Evolutionary conservation across 2,888 invertebrate species (phyloP).

Genomic region (Acanthococcus lagerstroemiae): DNA sequence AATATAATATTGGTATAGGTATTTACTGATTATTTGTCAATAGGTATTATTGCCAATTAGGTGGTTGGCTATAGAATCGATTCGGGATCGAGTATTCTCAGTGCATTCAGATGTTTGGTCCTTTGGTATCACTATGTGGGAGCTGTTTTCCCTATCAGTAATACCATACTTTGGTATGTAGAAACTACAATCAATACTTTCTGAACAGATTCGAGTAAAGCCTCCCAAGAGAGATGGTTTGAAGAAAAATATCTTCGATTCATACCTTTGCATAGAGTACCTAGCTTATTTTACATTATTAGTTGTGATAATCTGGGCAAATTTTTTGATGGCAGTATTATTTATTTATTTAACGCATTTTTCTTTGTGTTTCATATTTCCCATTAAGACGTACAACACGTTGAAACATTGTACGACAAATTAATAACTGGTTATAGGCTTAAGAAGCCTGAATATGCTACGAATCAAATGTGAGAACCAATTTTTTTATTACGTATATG

Average conservation of each 20-base stretch:
- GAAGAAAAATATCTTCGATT: too few relatives aligned
- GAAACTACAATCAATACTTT: too few relatives aligned
- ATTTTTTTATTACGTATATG: too few relatives aligned
- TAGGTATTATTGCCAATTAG: slow-evolving; percentile 79
- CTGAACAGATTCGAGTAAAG: too few relatives aligned
- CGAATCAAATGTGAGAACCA: slow-evolving; percentile 60
- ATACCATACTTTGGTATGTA: slow-evolving; percentile 67
- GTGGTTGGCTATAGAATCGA: slow-evolving; percentile 91
- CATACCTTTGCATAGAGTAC: too few relatives aligned
- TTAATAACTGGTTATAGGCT: slow-evolving; percentile 77
- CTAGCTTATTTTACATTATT: slow-evolving; percentile 45
- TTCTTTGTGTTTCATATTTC: too few relatives aligned
- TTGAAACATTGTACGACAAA: slow-evolving; percentile 58
- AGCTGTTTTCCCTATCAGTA: slow-evolving; percentile 72
- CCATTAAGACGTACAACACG: slow-evolving; percentile 55
- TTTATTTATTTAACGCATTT: too few relatives aligned
- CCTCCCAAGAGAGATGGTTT: too few relatives aligned
- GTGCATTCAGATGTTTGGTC: slow-evolving; percentile 94
- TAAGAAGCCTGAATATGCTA: slow-evolving; percentile 74
- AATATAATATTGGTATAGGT: too few relatives aligned
- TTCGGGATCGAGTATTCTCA: slow-evolving; percentile 80
- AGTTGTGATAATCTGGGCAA: too few relatives aligned
- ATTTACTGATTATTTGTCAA: background rate
- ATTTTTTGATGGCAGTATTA: too few relatives aligned
- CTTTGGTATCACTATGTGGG: slow-evolving; percentile 82